Evolutionary conservation across 2,797 vertebrate species (phyloP).

Genomic region (Dicrostonyx torquatus): DNA sequence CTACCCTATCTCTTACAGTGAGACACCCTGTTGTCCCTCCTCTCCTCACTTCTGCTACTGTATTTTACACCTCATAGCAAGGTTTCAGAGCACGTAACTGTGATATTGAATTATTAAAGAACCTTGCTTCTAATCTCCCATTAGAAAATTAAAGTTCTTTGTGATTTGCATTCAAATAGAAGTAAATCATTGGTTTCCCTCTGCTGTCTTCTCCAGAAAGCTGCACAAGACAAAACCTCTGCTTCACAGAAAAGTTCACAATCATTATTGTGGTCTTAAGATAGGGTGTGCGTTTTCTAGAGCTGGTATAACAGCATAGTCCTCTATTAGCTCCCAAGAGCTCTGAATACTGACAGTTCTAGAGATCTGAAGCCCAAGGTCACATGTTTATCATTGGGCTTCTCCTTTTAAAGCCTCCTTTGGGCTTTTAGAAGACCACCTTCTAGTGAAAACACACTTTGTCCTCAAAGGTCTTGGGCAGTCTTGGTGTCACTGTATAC

Average conservation of each 20-base stretch:
- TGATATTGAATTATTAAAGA: background rate
- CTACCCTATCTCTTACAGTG: background rate
- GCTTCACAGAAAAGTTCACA: background rate
- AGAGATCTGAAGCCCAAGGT: background rate
- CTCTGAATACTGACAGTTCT: background rate
- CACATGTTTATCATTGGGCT: no score
- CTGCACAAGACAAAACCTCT: background rate
- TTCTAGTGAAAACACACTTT: background rate
- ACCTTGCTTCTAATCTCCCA: background rate
- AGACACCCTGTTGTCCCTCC: background rate
- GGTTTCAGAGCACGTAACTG: background rate
- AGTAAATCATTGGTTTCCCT: background rate
- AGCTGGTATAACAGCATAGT: background rate
- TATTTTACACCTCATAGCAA: background rate
- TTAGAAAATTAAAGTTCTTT: background rate
- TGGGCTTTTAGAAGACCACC: background rate
- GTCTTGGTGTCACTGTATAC: background rate
- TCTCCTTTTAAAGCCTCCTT: background rate
- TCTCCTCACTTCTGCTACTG: background rate
- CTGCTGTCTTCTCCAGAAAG: background rate
- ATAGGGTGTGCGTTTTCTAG: background rate
- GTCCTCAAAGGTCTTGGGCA: background rate
- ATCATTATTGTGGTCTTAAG: background rate
- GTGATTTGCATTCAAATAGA: conserved; percentile 25
- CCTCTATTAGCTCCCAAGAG: background rate